These are phyloP conservation scores for Ochotona curzoniae DNA, from an alignment of 2,113 vertebrate genomes.

Conservation along the genomic window DNA sequence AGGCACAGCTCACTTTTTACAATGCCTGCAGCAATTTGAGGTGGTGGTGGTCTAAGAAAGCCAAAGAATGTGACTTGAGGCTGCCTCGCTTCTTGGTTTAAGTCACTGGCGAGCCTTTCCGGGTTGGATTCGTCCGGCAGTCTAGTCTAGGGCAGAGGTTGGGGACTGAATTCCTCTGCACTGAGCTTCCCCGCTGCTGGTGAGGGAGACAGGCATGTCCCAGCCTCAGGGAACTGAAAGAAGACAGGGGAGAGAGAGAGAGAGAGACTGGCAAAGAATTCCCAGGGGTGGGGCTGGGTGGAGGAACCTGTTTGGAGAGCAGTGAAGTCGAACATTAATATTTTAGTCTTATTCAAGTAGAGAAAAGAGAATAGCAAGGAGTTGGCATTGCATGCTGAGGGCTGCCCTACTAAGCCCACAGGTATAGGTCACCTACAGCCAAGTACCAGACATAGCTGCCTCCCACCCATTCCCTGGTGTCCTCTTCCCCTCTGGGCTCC, in stretches of 20 bases:
- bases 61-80: background rate
- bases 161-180: conserved; percentile 55
- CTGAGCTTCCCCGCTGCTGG: conserved; percentile 66
- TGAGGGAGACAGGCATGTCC: conserved; percentile 44
- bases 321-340: conserved; percentile 1
- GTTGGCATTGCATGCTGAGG: background rate
- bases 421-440: no score
- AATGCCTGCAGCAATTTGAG: background rate
- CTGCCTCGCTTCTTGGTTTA: background rate
- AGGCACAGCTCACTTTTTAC: background rate
- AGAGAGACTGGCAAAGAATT: conserved; percentile 54
- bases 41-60: background rate
- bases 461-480: background rate
- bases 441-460: background rate
- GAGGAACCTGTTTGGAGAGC: conserved; percentile 64
- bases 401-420: background rate
- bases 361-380: background rate
- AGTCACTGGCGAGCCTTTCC: conserved; percentile 39
- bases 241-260: background rate
- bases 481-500: background rate
- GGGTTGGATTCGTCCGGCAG: background rate
- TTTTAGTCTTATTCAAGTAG: conserved; percentile 2
- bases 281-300: conserved; percentile 16
- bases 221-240: conserved; percentile 54
- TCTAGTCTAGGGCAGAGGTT: background rate